Conservation (phyloP, 2,113 vertebrate species). For the Penelope pileata region DNA sequence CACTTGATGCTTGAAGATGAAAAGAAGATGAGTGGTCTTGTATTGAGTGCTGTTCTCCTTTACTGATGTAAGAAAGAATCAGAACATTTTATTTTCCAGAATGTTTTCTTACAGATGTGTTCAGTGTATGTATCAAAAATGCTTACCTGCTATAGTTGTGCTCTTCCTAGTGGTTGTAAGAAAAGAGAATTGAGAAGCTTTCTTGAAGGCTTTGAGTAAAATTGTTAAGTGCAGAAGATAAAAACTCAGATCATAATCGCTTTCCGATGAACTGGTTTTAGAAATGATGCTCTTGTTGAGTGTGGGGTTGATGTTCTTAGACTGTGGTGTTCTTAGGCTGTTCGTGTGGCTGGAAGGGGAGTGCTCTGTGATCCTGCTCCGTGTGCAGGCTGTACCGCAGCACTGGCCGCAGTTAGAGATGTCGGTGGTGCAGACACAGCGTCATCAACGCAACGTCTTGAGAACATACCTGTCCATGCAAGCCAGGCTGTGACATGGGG, state of each 20-base stretch:
- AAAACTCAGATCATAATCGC: background rate
- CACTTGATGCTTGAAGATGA: slow-evolving; percentile 54
- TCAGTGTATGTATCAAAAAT: background rate
- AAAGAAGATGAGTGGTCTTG: background rate
- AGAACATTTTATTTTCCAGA: background rate
- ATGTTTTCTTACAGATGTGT: background rate
- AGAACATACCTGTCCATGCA: rapidly evolving
- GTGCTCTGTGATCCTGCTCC: background rate
- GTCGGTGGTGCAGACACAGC: background rate
- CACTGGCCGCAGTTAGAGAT: background rate
- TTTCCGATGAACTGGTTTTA: background rate
- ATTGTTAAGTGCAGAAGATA: background rate
- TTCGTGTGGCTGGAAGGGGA: background rate
- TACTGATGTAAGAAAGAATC: background rate
- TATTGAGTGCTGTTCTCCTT: background rate
- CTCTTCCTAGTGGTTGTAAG: background rate
- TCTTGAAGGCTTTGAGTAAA: background rate
- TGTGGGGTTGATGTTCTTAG: background rate
- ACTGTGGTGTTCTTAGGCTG: background rate
- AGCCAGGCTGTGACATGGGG: background rate
- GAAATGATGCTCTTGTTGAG: background rate
- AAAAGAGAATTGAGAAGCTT: background rate
- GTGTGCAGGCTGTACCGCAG: background rate
- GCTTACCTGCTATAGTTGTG: background rate
- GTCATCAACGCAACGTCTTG: background rate